Percentiles rank a stretch among this genome's conserved stretches.
These are phyloP conservation scores for Mycetomoellerius zeteki DNA, from an alignment of 1,140 invertebrate species.

Conservation along the genomic window DNA sequence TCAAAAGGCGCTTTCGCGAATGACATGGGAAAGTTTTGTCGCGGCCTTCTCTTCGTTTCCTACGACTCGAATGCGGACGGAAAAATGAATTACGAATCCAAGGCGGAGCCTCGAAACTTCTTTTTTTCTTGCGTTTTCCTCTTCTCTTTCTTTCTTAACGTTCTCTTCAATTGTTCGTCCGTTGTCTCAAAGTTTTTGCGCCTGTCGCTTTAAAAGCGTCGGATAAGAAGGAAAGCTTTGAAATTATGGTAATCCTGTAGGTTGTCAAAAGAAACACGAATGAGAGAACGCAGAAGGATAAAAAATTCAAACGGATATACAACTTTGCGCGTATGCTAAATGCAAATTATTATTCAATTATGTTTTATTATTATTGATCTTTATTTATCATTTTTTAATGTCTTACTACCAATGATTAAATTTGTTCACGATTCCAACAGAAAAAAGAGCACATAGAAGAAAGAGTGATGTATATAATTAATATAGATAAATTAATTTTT, in stretches of 20 bases:
- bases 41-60: constrained; percentile 42
- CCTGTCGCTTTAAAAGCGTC: constrained; percentile 73
- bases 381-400: not conserved
- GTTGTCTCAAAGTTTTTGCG: constrained; percentile 71
- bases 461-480: no score
- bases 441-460: not conserved
- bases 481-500: no score
- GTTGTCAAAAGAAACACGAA: constrained; percentile 64
- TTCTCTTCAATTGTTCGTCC: constrained; percentile 52
- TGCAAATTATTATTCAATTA: not conserved
- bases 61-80: constrained; percentile 44
- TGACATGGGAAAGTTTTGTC: constrained; percentile 65
- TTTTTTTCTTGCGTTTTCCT: constrained; percentile 9
- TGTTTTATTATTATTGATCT: not conserved
- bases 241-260: constrained; percentile 75
- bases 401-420: not conserved
- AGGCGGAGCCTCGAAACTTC: constrained; percentile 57
- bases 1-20: constrained; percentile 61
- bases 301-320: constrained; percentile 32
- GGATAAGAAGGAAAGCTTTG: constrained; percentile 77
- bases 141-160: not conserved
- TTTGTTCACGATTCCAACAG: not conserved
- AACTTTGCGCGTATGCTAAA: constrained; percentile 17
- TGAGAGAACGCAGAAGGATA: constrained; percentile 29
- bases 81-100: constrained; percentile 70